These are phyloP conservation scores for Isoperla grammatica DNA, from an alignment of 2,888 invertebrate genomes.

Conservation along the genomic window DNA sequence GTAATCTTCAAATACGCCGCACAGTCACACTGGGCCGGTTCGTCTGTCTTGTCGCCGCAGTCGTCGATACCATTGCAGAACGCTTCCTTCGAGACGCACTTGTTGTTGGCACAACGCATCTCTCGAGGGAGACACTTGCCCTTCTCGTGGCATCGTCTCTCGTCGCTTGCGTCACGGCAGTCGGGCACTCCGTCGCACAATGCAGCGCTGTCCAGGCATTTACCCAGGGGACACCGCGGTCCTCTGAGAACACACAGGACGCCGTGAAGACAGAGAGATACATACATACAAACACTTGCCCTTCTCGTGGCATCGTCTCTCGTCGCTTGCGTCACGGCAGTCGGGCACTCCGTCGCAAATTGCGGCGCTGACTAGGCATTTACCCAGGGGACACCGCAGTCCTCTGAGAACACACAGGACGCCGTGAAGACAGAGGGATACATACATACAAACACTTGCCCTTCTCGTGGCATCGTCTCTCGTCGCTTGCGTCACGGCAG, in stretches of 20 bases:
- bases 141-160: slow-evolving; percentile 39
- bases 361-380: slow-evolving; percentile 53
- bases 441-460: slow-evolving; percentile 49
- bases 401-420: slow-evolving; percentile 7
- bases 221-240: slow-evolving; percentile 61
- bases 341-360: slow-evolving; percentile 63
- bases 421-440: background rate
- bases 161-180: slow-evolving; percentile 66
- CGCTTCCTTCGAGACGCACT: slow-evolving; percentile 60
- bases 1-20: slow-evolving; percentile 60
- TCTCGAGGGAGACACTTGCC: slow-evolving; percentile 56
- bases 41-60: slow-evolving; percentile 69
- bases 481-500: slow-evolving; percentile 66
- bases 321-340: slow-evolving; percentile 66
- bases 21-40: slow-evolving; percentile 59
- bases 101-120: slow-evolving; percentile 60
- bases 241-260: slow-evolving; percentile 7
- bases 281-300: slow-evolving; percentile 49
- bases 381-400: slow-evolving; percentile 61
- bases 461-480: slow-evolving; percentile 39
- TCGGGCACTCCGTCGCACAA: slow-evolving; percentile 63
- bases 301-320: slow-evolving; percentile 39
- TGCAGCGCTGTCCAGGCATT: slow-evolving; percentile 54
- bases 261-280: background rate
- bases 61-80: slow-evolving; percentile 64